These are phyloP conservation scores for Geococcyx californianus DNA, from an alignment of 2,113 vertebrate species.

Conservation along the genomic window DNA sequence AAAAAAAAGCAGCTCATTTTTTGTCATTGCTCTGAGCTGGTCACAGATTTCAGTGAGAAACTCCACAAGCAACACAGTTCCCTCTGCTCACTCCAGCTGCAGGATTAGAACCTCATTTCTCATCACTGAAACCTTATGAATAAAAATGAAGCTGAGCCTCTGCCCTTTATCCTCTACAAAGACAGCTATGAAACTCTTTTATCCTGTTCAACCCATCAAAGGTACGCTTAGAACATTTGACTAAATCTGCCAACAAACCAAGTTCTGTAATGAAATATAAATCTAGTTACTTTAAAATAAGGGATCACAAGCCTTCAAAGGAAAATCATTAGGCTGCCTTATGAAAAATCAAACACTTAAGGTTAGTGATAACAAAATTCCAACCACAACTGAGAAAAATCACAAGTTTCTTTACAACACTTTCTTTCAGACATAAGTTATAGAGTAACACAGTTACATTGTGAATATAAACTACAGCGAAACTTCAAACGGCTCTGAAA, in stretches of 20 bases:
- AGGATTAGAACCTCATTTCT: constrained; percentile 51
- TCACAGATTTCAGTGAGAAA: neutral
- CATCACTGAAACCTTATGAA: constrained; percentile 7
- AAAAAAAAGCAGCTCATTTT: neutral
- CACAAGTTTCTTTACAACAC: neutral
- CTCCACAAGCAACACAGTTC: neutral
- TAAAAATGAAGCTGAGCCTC: constrained; percentile 53
- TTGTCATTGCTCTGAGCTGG: neutral
- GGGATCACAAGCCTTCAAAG: constrained; percentile 31
- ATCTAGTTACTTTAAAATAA: constrained; percentile 44
- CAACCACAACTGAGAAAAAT: neutral
- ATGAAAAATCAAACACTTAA: neutral
- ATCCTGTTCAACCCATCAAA: constrained; percentile 58
- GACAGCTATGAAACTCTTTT: constrained; percentile 44
- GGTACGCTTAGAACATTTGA: constrained; percentile 31
- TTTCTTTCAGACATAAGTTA: neutral
- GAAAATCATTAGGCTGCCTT: constrained; percentile 19
- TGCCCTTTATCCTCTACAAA: constrained; percentile 62
- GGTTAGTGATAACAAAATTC: neutral
- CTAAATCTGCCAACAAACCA: constrained; percentile 55
- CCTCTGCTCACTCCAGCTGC: neutral
- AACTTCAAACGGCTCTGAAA: neutral
- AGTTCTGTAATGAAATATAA: constrained; percentile 50
- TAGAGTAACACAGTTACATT: neutral
- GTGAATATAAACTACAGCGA: neutral